Evolutionary conservation across 2,888 invertebrate species (phyloP).

Genomic region (Caradrina kadenii): DNA sequence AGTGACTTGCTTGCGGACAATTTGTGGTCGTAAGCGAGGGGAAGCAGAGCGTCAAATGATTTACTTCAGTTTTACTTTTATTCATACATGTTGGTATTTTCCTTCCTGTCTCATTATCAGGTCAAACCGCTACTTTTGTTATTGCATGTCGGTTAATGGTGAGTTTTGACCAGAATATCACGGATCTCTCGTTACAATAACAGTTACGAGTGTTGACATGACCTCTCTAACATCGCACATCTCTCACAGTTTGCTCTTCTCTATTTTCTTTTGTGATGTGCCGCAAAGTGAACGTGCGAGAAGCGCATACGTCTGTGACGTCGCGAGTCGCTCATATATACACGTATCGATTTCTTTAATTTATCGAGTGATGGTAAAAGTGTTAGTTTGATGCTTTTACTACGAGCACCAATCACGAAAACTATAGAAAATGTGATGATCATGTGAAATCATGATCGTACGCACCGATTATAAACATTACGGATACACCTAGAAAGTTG

Average conservation of each 20-base stretch:
- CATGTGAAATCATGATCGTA: constrained; percentile 55
- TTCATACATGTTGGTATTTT: neutral
- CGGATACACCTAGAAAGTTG: constrained; percentile 53
- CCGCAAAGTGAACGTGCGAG: constrained; percentile 42
- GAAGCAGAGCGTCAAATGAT: constrained; percentile 40
- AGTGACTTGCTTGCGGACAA: constrained; percentile 38
- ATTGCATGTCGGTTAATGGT: neutral
- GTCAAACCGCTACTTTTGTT: neutral
- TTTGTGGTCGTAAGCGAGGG: constrained; percentile 32
- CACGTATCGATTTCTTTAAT: constrained; percentile 56
- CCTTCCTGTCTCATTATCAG: constrained; percentile 8
- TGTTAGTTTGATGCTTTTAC: constrained; percentile 41
- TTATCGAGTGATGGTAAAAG: constrained; percentile 57
- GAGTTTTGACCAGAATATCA: no score
- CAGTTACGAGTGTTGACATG: neutral
- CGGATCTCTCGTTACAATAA: no score
- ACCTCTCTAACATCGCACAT: neutral
- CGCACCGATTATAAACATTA: constrained; percentile 38
- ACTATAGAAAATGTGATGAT: constrained; percentile 60
- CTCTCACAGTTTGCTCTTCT: neutral
- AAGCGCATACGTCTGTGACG: constrained; percentile 20
- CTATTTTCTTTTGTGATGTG: constrained; percentile 6
- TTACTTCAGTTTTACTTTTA: constrained; percentile 14
- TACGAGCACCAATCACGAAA: constrained; percentile 47
- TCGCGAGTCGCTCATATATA: constrained; percentile 36